A percentile compares a stretch with the other conserved stretches of the same genome.
Conservation (phyloP, 2,113 vertebrate genomes). For the Neolamprologus caudopunctatus region DNA sequence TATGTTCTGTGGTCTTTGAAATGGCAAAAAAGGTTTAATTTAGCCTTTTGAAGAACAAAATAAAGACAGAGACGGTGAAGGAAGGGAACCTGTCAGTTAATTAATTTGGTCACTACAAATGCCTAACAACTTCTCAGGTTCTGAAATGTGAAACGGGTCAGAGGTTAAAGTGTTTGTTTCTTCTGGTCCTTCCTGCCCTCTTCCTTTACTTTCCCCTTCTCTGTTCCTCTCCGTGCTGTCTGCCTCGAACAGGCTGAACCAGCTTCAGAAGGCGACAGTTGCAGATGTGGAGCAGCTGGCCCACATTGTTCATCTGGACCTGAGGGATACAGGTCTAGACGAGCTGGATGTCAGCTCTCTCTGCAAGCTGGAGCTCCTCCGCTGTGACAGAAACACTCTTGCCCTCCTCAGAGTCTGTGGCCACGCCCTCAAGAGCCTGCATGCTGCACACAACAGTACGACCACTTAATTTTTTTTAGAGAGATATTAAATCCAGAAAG, state of each 20-base stretch:
- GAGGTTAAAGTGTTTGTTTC: not conserved
- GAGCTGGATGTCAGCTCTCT: conserved; percentile 82
- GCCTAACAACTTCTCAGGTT: not conserved
- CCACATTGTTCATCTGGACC: conserved; percentile 86
- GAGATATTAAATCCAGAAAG: not conserved
- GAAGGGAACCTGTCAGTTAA: not conserved
- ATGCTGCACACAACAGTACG: conserved; percentile 87
- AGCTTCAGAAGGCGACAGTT: conserved; percentile 66
- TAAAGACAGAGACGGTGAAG: not conserved
- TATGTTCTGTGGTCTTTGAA: not conserved
- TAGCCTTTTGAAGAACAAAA: not conserved
- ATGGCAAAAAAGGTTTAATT: not conserved
- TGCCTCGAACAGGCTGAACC: conserved; percentile 75
- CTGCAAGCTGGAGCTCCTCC: conserved; percentile 83
- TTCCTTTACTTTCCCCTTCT: not conserved
- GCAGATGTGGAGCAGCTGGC: conserved; percentile 78
- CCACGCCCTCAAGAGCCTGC: conserved; percentile 80
- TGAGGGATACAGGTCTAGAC: conserved; percentile 83
- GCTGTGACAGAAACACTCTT: conserved; percentile 90
- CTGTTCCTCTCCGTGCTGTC: not conserved
- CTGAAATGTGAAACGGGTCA: not conserved
- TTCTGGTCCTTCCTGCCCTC: not conserved
- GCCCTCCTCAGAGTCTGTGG: conserved; percentile 77
- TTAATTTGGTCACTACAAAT: not conserved
- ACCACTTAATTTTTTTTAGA: not conserved